These are phyloP conservation scores for Somateria mollissima DNA, from an alignment of 2,797 vertebrate genomes.

Conservation along the genomic window DNA sequence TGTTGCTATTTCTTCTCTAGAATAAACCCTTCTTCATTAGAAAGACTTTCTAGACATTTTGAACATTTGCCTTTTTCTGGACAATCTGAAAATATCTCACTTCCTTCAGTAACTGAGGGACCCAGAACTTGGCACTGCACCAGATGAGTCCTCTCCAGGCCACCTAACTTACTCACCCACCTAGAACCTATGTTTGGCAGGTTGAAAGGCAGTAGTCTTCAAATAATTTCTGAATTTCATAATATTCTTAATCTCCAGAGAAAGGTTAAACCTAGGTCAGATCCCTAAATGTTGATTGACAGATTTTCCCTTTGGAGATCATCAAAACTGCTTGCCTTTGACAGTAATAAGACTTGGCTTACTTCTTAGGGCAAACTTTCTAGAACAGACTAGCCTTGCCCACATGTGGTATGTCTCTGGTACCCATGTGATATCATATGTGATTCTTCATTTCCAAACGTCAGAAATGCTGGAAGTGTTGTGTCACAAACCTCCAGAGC, in stretches of 20 bases:
- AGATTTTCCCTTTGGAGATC: not conserved
- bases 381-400: not conserved
- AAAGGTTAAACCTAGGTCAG: not conserved
- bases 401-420: not conserved
- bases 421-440: not conserved
- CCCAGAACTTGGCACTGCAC: not conserved
- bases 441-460: not conserved
- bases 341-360: not conserved
- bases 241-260: not conserved
- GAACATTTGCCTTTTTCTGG: not conserved
- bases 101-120: not conserved
- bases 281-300: not conserved
- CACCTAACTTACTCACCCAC: not conserved
- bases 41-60: not conserved
- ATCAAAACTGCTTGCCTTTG: not conserved
- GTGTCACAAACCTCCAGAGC: not conserved
- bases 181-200: not conserved
- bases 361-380: not conserved
- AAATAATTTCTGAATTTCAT: not conserved
- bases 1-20: not conserved
- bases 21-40: not conserved
- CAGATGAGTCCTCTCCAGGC: not conserved
- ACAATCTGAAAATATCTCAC: not conserved
- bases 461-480: not conserved
- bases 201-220: not conserved